phyloP scores from a whole-genome alignment of 1,140 invertebrate species.

The Nymphalis io region DNA sequence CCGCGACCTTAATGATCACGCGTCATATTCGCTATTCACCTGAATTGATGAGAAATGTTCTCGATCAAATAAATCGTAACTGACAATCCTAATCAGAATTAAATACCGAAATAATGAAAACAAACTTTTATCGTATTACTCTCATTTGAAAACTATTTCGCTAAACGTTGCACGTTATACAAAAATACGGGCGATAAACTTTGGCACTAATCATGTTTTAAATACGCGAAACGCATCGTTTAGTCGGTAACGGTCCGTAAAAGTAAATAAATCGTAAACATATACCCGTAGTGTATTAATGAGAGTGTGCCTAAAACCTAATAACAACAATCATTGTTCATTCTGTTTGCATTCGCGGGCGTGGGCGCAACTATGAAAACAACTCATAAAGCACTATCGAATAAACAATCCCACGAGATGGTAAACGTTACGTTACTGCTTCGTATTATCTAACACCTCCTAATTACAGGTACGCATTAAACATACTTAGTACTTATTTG shows the following conservation, averaged over 20 bases:
- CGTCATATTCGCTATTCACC: neutral
- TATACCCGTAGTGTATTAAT: neutral
- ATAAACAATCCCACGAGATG: slow-evolving; percentile 38
- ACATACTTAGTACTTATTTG: slow-evolving; percentile 69
- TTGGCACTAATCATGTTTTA: slow-evolving; percentile 15
- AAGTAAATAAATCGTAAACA: slow-evolving; percentile 7
- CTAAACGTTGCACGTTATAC: neutral
- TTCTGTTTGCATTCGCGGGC: neutral
- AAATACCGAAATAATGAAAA: neutral
- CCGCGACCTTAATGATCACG: neutral
- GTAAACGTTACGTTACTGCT: slow-evolving; percentile 60
- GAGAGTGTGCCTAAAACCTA: slow-evolving; percentile 11
- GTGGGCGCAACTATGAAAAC: slow-evolving; percentile 36
- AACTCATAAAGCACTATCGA: slow-evolving; percentile 20
- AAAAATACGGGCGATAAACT: slow-evolving; percentile 13
- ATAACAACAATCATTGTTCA: slow-evolving; percentile 20
- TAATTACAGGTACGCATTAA: slow-evolving; percentile 74
- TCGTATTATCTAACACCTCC: slow-evolving; percentile 70
- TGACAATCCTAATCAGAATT: no score
- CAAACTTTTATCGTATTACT: neutral
- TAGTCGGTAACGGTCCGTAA: neutral
- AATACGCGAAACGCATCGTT: slow-evolving; percentile 16
- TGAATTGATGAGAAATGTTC: no score
- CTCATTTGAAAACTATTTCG: neutral
- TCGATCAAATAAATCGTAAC: no score